Base-by-base conservation (phyloP, 2,888 invertebrate species). In the Tricholauxania praeusta region DNA sequence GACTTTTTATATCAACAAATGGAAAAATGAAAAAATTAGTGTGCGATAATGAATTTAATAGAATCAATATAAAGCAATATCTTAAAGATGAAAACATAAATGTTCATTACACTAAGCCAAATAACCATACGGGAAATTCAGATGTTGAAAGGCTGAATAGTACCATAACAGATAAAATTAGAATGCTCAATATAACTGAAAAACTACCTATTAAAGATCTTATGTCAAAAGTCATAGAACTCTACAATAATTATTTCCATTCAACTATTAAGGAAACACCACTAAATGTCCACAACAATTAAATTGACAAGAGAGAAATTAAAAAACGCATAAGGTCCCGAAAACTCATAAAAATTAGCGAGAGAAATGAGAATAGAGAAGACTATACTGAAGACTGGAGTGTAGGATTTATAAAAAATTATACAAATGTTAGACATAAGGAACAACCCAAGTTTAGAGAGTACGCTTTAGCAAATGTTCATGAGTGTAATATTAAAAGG, bases 361-460 rank as follows among this genome's bases (percentile, higher is more conserved):
- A 53, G 19, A 7, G n/a, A 10, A 53, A 53, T 14, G 19, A 53
- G 5, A 19, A 53, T 19, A 53, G 53, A 19, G 53, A 53, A 53
- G 5, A 7, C 53, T 53, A 53, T 14, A 12, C n/a, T 17, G 53
- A 53, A 14, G 19, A 14, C 7, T 17, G 53, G 12, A 5, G 5
- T 17, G 15, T 7, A 53, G 53, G 53, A 53, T 53, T 53, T 12
- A 53, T 53, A 53, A 53, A 14, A 19, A 53, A 53, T 12, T 53
- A 53, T 14, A 53, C n/a, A 53, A 12, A 4, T 53, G 7, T 53
- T 10, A 53, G 53, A 14, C 53, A 53, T 53, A 53, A 53, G 15
- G 53, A 53, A 12, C 53, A 53, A 14, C 53, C 53, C n/a, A 53
- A 53, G 19, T n/a, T n/a, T n/a, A n/a, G n/a, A n/a, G n/a, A n/a